phyloP scores from a whole-genome alignment of 30 jellyfish, hydroid and myxozoan genomes.

The Aurelia aurita complex sp. Pacific region DNA sequence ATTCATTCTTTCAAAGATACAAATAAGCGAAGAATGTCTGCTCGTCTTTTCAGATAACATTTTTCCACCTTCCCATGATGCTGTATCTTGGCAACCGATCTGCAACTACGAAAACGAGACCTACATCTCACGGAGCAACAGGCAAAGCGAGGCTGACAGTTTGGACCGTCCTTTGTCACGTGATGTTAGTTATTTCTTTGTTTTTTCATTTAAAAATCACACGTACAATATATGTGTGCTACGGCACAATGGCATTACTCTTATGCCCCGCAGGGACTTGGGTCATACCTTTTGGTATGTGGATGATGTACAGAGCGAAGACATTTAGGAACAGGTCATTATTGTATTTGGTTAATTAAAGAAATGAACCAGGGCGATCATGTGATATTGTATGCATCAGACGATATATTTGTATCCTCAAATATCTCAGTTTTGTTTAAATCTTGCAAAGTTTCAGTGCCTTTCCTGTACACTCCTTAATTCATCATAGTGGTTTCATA shows the following conservation, averaged over 20 bases:
- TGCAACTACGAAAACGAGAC: constrained; percentile 4
- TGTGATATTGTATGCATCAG: no score
- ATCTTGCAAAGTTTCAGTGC: no score
- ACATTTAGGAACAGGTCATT: neutral
- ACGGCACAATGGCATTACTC: constrained; percentile 52
- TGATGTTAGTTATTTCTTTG: neutral
- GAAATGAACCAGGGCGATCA: no score
- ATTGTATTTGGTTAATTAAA: no score
- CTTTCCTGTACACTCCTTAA: no score
- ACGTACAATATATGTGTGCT: constrained; percentile 28
- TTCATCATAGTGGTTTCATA: no score
- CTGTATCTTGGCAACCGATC: constrained; percentile 48
- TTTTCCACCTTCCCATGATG: constrained; percentile 45
- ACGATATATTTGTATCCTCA: no score
- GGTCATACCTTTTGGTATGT: constrained; percentile 38
- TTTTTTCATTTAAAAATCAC: constrained; percentile 25
- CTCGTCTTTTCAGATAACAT: constrained; percentile 31
- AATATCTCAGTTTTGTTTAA: no score
- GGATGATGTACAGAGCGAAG: constrained; percentile 15
- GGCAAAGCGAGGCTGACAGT: neutral
- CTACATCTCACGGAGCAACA: neutral
- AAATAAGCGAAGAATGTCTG: neutral
- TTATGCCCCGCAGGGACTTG: constrained; percentile 65
- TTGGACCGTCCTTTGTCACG: neutral
- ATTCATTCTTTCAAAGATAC: no score